A percentile compares a stretch with the other conserved stretches of the same genome.
Evolutionary conservation across 2,113 vertebrate species (phyloP).

Genomic region (Lamprologus ornatipinnis): DNA sequence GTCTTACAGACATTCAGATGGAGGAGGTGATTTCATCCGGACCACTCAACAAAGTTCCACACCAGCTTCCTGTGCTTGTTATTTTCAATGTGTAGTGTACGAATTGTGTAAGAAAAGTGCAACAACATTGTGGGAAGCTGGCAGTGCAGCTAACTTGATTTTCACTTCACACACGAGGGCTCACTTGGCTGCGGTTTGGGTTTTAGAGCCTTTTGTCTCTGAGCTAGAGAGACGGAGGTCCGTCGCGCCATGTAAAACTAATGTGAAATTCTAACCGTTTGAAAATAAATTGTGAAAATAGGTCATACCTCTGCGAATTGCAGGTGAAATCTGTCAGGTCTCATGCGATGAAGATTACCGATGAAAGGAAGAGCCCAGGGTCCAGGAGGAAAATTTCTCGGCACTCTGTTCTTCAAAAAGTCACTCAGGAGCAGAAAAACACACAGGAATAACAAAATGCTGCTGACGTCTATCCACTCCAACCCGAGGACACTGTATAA

Average conservation of each 20-base stretch:
- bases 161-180: background rate
- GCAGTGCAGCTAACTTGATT: background rate
- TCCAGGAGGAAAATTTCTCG: background rate
- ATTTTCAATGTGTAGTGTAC: too few species aligned
- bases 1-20: too few species aligned
- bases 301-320: background rate
- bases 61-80: too few species aligned
- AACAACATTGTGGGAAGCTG: background rate
- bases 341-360: background rate
- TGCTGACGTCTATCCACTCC: background rate
- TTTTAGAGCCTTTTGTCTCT: background rate
- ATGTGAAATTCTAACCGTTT: background rate
- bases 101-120: background rate
- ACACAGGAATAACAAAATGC: background rate
- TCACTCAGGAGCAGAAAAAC: background rate
- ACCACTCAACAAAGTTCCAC: too few species aligned
- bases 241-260: background rate
- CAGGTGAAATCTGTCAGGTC: background rate
- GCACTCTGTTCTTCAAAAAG: background rate
- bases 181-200: background rate
- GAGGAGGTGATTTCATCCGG: too few species aligned
- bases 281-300: background rate
- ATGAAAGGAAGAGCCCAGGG: background rate
- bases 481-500: background rate
- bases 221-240: background rate